Conservation (phyloP, 2,113 vertebrate genomes). For the Tautogolabrus adspersus region DNA sequence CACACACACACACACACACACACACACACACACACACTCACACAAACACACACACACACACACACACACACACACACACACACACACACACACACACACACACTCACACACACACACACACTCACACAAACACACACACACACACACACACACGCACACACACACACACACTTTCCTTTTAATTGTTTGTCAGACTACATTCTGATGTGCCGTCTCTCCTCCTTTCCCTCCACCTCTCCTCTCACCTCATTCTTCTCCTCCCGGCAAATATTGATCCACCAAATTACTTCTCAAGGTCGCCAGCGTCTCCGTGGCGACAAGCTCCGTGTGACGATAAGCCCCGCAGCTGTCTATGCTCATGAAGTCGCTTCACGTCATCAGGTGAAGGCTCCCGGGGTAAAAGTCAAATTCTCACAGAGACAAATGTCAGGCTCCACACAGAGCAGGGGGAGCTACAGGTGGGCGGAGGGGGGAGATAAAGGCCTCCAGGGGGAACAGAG, state of each 20-base stretch:
- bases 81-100: too few relatives aligned
- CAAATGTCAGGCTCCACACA: constrained; percentile 35
- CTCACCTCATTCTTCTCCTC: constrained; percentile 27
- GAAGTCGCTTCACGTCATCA: background rate
- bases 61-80: too few relatives aligned
- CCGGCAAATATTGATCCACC: constrained; percentile 71
- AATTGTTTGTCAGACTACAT: constrained; percentile 1
- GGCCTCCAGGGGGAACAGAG: background rate
- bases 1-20: too few relatives aligned
- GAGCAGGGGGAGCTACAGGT: background rate
- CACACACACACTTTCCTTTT: background rate
- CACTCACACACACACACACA: too few relatives aligned
- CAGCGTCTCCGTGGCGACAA: constrained; percentile 4
- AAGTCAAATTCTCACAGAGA: background rate
- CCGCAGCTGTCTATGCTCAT: background rate
- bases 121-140: too few relatives aligned
- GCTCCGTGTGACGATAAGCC: constrained; percentile 18
- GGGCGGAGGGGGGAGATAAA: too few relatives aligned
- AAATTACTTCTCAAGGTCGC: constrained; percentile 79
- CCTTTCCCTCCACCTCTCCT: background rate
- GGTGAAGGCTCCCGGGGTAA: constrained; percentile 5
- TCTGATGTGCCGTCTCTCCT: background rate
- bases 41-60: too few relatives aligned
- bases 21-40: too few relatives aligned
- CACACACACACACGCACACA: too few relatives aligned